These are phyloP conservation scores for Hippocampus comes DNA, from an alignment of 2,113 vertebrate species.

Conservation along the genomic window DNA sequence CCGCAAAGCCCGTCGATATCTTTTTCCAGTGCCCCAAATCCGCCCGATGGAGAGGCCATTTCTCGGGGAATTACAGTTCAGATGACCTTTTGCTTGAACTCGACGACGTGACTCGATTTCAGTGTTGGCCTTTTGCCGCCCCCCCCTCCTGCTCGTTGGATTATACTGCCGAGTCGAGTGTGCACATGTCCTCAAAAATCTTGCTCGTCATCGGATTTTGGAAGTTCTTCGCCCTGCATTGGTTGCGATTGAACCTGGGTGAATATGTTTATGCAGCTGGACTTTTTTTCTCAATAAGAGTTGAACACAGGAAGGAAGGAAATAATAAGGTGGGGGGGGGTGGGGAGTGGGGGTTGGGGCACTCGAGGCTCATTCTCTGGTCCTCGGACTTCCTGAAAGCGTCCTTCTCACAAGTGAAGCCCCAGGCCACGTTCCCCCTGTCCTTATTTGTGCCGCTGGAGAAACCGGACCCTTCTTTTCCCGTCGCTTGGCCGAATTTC, in stretches of 20 bases:
- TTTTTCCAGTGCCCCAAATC: no score
- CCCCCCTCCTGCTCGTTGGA: no score
- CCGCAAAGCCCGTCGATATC: no score
- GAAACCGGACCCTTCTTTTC: no score
- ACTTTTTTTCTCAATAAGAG: no score
- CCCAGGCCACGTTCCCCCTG: background rate
- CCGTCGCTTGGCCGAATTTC: background rate
- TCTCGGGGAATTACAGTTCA: no score
- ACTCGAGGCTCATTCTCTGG: background rate
- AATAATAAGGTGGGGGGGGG: background rate
- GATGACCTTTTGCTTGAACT: no score
- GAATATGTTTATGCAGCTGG: no score
- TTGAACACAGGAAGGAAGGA: background rate
- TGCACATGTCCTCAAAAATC: background rate
- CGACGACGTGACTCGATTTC: no score
- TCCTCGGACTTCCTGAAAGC: background rate
- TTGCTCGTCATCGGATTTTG: background rate
- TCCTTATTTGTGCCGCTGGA: background rate
- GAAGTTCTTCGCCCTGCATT: no score
- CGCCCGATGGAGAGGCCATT: no score
- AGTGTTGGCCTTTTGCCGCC: no score
- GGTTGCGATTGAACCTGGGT: background rate
- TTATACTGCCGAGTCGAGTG: background rate
- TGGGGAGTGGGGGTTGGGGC: background rate
- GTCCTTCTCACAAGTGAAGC: background rate